These are phyloP conservation scores for Sardinella longiceps DNA, from an alignment of 2,797 vertebrate species.

Conservation along the genomic window DNA sequence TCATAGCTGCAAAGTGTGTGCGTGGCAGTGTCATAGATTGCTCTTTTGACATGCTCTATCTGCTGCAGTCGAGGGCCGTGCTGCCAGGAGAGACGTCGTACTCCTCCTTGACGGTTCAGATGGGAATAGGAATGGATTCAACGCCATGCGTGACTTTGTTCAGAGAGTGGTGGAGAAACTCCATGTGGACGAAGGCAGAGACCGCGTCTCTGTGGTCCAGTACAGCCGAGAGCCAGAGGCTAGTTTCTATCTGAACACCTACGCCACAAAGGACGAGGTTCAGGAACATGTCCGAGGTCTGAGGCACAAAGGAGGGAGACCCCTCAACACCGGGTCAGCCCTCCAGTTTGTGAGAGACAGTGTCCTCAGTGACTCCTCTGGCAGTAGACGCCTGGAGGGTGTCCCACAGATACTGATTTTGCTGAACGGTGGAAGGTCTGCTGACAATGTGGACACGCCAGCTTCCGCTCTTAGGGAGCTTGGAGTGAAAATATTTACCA, in stretches of 20 bases:
- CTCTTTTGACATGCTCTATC: neutral
- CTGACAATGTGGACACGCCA: slow-evolving; percentile 38
- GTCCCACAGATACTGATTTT: slow-evolving; percentile 42
- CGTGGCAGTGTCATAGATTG: neutral
- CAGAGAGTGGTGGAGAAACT: slow-evolving; percentile 41
- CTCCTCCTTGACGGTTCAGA: slow-evolving; percentile 53
- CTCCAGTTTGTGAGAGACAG: slow-evolving; percentile 42
- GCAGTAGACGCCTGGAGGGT: slow-evolving; percentile 4
- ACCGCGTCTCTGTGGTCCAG: slow-evolving; percentile 43
- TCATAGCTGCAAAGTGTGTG: neutral
- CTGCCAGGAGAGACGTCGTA: slow-evolving; percentile 40
- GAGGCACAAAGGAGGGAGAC: slow-evolving; percentile 35
- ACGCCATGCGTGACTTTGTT: slow-evolving; percentile 49
- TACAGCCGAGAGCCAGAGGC: slow-evolving; percentile 36
- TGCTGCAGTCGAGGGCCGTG: neutral
- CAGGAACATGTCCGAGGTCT: slow-evolving; percentile 36
- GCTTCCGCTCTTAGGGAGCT: slow-evolving; percentile 65
- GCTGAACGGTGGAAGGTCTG: slow-evolving; percentile 40
- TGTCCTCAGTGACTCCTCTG: slow-evolving; percentile 22
- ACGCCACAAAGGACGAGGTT: slow-evolving; percentile 41
- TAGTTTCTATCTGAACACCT: slow-evolving; percentile 48
- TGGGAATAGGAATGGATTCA: slow-evolving; percentile 39
- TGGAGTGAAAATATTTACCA: slow-evolving; percentile 61
- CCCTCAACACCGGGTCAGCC: slow-evolving; percentile 41
- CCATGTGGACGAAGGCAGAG: slow-evolving; percentile 29